phyloP scores from a whole-genome alignment of 2,888 invertebrate genomes.

The Scaptodrosophila latifasciaeformis region DNA sequence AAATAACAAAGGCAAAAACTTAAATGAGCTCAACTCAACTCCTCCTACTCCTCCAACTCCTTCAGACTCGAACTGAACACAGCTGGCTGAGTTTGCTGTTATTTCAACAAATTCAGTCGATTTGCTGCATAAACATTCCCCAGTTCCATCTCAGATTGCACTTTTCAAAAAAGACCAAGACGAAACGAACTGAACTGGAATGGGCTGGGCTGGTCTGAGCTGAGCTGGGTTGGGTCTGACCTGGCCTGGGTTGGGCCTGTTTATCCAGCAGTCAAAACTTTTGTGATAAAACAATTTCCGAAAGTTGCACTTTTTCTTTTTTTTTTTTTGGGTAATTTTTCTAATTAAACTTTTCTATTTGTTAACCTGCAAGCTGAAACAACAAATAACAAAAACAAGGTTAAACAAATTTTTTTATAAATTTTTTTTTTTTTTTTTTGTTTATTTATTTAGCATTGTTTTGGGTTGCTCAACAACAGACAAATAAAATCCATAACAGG shows the following conservation, averaged over 20 bases:
- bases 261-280: neutral
- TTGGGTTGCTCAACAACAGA: conserved; percentile 34
- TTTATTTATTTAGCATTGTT: conserved; percentile 32
- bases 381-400: neutral
- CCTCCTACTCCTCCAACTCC: too few relatives aligned
- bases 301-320: neutral
- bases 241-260: neutral
- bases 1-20: conserved; percentile 21
- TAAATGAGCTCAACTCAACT: conserved; percentile 54
- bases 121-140: conserved; percentile 69
- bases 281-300: neutral
- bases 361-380: neutral
- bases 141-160: neutral
- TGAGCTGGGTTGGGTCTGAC: too few relatives aligned
- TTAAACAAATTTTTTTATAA: too few relatives aligned
- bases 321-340: conserved; percentile 40
- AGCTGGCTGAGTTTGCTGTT: conserved; percentile 36
- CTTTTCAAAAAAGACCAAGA: conserved; percentile 17
- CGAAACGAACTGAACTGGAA: too few relatives aligned
- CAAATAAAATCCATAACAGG: conserved; percentile 33
- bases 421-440: too few relatives aligned
- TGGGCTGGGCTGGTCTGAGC: too few relatives aligned
- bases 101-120: conserved; percentile 73
- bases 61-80: neutral
- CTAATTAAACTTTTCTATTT: conserved; percentile 57